Conservation (phyloP, 2,888 invertebrate genomes). For the Euproctis similis region DNA sequence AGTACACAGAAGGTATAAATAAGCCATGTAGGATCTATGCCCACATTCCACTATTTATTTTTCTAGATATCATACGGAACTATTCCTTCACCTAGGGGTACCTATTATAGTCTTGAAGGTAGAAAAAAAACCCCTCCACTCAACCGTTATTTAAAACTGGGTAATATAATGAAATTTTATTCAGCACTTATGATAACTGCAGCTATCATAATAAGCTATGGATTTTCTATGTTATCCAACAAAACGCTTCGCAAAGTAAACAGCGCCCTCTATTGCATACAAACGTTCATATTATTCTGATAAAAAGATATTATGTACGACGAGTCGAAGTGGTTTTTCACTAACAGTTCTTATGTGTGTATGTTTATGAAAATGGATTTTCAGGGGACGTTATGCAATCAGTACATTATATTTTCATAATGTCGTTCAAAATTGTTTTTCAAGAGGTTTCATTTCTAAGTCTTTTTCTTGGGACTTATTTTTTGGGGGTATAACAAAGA, state of each 20-base stretch:
- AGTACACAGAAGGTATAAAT: too few relatives aligned
- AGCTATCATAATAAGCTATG: conserved; percentile 30
- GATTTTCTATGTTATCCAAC: conserved; percentile 39
- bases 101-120: too few relatives aligned
- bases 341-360: conserved; percentile 11
- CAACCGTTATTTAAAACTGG: background rate
- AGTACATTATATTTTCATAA: conserved; percentile 10
- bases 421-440: too few relatives aligned
- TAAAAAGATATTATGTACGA: conserved; percentile 21
- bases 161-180: conserved; percentile 24
- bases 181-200: conserved; percentile 13
- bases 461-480: too few relatives aligned
- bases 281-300: conserved; percentile 54
- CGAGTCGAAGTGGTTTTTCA: conserved; percentile 24
- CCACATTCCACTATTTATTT: too few relatives aligned
- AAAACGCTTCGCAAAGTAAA: conserved; percentile 28
- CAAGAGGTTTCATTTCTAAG: too few relatives aligned
- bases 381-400: conserved; percentile 1
- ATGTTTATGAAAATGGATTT: conserved; percentile 13
- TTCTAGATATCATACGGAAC: too few relatives aligned
- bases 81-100: too few relatives aligned
- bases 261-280: conserved; percentile 38
- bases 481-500: too few relatives aligned
- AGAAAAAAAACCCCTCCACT: too few relatives aligned
- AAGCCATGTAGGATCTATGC: too few relatives aligned